A percentile compares a stretch with the other conserved stretches of the same genome.
These are phyloP conservation scores for Lochmaea capreae DNA, from an alignment of 2,888 invertebrate species.

Conservation along the genomic window DNA sequence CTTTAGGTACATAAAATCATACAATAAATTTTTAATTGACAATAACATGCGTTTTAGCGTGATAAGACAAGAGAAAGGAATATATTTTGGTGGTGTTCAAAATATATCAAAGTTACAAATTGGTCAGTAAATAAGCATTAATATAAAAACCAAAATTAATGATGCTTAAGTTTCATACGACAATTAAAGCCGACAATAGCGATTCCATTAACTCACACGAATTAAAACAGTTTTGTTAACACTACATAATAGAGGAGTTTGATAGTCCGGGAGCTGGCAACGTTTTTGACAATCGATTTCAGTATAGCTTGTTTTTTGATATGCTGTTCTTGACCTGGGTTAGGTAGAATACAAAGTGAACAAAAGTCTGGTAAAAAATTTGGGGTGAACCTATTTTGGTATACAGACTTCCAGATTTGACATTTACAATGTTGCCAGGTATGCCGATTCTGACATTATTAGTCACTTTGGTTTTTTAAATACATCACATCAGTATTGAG, in stretches of 20 bases:
- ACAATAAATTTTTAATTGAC: constrained; percentile 2
- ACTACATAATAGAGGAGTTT: too few relatives aligned
- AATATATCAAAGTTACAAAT: background rate
- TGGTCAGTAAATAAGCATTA: background rate
- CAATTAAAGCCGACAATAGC: background rate
- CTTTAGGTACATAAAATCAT: background rate
- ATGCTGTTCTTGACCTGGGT: too few relatives aligned
- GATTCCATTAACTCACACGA: background rate
- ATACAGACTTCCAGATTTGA: too few relatives aligned
- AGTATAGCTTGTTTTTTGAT: background rate
- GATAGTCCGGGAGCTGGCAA: too few relatives aligned
- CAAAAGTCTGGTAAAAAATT: too few relatives aligned
- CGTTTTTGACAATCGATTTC: too few relatives aligned
- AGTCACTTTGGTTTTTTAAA: too few relatives aligned
- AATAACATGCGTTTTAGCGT: constrained; percentile 2
- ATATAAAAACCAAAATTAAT: background rate
- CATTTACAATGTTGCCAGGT: too few relatives aligned
- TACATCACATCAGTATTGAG: too few relatives aligned
- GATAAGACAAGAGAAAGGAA: background rate
- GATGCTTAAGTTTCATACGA: background rate
- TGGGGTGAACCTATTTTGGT: too few relatives aligned
- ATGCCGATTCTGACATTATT: too few relatives aligned
- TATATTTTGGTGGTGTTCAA: background rate
- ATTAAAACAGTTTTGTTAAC: background rate
- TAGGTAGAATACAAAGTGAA: too few relatives aligned